Evolutionary conservation across 2,888 invertebrate genomes (phyloP).

Genomic region (Reticulitermes lucifugus): DNA sequence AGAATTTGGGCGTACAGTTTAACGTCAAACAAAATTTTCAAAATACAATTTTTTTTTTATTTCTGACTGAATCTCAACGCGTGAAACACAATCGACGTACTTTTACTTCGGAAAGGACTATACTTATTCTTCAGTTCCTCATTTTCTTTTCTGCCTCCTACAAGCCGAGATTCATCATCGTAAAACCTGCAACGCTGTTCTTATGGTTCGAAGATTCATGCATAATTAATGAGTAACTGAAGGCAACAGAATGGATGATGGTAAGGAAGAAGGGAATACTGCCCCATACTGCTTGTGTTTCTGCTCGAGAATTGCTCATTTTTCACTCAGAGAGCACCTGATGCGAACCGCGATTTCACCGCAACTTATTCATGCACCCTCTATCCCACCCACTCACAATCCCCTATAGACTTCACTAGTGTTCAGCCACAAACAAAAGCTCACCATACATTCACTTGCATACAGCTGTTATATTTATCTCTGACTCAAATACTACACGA

Average conservation of each 20-base stretch:
- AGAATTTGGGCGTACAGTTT: too few relatives aligned
- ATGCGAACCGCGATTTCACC: not conserved
- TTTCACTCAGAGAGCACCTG: constrained; percentile 12
- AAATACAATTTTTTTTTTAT: too few relatives aligned
- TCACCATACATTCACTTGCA: not conserved
- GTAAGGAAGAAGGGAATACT: too few relatives aligned
- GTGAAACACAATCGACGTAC: not conserved
- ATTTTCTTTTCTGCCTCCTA: not conserved
- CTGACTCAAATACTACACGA: not conserved
- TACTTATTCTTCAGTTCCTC: not conserved
- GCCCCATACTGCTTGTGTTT: not conserved
- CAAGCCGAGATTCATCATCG: constrained; percentile 10
- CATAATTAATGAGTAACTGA: constrained; percentile 22
- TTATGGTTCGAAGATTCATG: constrained; percentile 33
- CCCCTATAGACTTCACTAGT: not conserved
- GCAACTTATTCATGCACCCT: not conserved
- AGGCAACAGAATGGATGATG: constrained; percentile 7
- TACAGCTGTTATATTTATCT: not conserved
- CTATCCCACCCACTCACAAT: too few relatives aligned
- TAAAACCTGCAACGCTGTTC: constrained; percentile 4
- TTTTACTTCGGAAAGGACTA: not conserved
- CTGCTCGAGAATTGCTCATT: constrained; percentile 1
- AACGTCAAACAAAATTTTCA: too few relatives aligned
- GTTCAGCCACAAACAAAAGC: not conserved
- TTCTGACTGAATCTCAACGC: too few relatives aligned